Percentiles rank a stretch among this genome's conserved stretches.
phyloP scores from a whole-genome alignment of 1,140 invertebrate genomes.

The Euura lappo region DNA sequence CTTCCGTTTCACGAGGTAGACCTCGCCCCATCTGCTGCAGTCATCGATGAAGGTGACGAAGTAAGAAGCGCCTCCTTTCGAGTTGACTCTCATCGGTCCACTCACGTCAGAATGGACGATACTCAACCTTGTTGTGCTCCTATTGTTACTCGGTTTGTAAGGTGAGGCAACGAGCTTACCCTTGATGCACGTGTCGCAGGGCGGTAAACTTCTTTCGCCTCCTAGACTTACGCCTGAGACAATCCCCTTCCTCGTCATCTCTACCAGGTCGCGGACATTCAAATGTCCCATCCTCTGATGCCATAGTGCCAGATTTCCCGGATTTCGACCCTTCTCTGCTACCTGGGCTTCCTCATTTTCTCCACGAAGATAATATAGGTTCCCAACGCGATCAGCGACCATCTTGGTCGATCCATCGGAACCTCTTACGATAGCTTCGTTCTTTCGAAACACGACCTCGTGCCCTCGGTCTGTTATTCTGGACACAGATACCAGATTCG shows the following conservation, averaged over 20 bases:
- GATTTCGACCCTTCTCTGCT: not conserved
- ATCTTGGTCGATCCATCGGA: slow-evolving; percentile 4
- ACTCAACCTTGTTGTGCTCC: slow-evolving; percentile 16
- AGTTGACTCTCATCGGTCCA: slow-evolving; percentile 30
- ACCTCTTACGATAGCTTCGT: slow-evolving; percentile 6
- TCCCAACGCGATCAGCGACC: slow-evolving; percentile 5
- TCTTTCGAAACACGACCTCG: slow-evolving; percentile 12
- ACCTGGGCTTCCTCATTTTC: not conserved
- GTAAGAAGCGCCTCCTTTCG: slow-evolving; percentile 37
- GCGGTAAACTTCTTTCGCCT: slow-evolving; percentile 9
- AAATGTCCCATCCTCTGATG: not conserved
- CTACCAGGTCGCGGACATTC: not conserved
- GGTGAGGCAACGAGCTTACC: not conserved
- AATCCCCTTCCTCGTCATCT: slow-evolving; percentile 12
- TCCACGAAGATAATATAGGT: not conserved
- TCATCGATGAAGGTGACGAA: slow-evolving; percentile 46
- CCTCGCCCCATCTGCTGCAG: slow-evolving; percentile 18
- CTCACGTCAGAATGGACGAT: slow-evolving; percentile 26
- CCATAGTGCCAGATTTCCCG: not conserved
- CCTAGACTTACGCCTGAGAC: not conserved
- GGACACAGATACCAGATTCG: slow-evolving; percentile 17
- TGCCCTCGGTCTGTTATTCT: slow-evolving; percentile 11
- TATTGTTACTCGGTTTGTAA: slow-evolving; percentile 2
- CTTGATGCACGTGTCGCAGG: slow-evolving; percentile 5
- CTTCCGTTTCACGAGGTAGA: slow-evolving; percentile 39